Evolutionary conservation across 2,113 vertebrate species (phyloP).

Genomic region (Raphicerus campestris): DNA sequence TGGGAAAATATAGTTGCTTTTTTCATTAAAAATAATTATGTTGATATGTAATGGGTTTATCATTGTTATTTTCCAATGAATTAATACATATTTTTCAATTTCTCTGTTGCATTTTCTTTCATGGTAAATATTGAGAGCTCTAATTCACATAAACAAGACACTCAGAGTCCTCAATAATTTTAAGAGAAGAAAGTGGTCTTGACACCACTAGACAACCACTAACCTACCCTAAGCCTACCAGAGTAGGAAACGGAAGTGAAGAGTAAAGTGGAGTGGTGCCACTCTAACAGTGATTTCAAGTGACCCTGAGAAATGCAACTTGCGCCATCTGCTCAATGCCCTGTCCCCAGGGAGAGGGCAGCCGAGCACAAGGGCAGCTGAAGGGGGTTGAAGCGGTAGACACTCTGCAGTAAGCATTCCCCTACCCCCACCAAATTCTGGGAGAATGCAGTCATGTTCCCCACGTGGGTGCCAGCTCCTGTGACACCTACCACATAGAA

Average conservation of each 20-base stretch:
- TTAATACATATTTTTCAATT: not conserved
- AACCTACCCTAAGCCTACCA: not conserved
- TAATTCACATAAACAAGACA: not conserved
- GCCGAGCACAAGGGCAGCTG: not conserved
- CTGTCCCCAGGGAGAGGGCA: not conserved
- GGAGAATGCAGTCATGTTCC: not conserved
- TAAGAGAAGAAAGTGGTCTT: not conserved
- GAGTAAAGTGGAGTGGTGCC: too few species aligned
- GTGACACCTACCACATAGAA: not conserved
- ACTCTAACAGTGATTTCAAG: not conserved
- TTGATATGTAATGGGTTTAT: not conserved
- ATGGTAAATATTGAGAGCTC: not conserved
- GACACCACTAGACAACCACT: not conserved
- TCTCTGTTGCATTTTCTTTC: not conserved
- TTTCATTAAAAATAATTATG: not conserved
- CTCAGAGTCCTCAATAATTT: not conserved
- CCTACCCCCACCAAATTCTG: not conserved
- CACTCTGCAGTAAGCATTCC: not conserved
- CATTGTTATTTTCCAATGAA: not conserved
- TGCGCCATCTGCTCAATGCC: not conserved
- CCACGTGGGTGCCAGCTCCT: not conserved
- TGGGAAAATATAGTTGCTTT: not conserved
- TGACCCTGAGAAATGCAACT: not conserved
- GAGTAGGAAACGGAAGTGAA: not conserved
- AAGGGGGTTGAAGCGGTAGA: not conserved